These are phyloP conservation scores for Sinocyclocheilus anshuiensis DNA, from an alignment of 2,113 vertebrate genomes.

Conservation along the genomic window DNA sequence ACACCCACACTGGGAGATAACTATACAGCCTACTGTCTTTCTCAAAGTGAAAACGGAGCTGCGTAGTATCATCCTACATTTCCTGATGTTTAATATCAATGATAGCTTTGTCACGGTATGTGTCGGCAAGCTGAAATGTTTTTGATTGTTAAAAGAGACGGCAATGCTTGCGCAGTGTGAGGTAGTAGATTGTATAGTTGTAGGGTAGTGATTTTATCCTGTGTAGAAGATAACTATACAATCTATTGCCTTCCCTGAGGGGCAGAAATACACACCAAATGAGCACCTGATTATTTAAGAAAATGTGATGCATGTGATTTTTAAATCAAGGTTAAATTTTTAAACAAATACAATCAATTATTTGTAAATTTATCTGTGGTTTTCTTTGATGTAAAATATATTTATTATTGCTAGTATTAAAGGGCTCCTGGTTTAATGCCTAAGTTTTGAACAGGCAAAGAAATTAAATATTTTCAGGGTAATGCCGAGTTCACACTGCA, in stretches of 20 bases:
- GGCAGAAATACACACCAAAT: conserved; percentile 56
- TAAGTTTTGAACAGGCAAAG: too few relatives aligned
- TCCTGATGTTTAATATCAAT: not conserved
- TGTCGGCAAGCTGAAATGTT: not conserved
- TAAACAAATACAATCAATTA: not conserved
- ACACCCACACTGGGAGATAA: conserved; percentile 99
- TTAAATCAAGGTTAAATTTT: not conserved
- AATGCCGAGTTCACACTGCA: too few relatives aligned
- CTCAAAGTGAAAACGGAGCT: conserved; percentile 83
- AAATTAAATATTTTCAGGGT: too few relatives aligned
- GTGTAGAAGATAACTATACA: conserved; percentile 97
- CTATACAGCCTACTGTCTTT: conserved; percentile 99
- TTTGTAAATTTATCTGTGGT: not conserved
- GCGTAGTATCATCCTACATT: conserved; percentile 32
- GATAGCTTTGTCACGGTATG: not conserved
- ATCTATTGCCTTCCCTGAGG: conserved; percentile 97
- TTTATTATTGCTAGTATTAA: not conserved
- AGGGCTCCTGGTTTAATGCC: not conserved
- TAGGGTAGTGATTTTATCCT: conserved; percentile 94
- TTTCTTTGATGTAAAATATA: not conserved
- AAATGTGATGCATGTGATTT: not conserved
- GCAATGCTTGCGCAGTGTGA: conserved; percentile 81
- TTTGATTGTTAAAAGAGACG: not conserved
- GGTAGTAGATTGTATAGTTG: conserved; percentile 99
- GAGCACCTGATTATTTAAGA: too few relatives aligned